These are phyloP conservation scores for Troides oblongomaculatus DNA, from an alignment of 2,888 invertebrate genomes.

Conservation along the genomic window DNA sequence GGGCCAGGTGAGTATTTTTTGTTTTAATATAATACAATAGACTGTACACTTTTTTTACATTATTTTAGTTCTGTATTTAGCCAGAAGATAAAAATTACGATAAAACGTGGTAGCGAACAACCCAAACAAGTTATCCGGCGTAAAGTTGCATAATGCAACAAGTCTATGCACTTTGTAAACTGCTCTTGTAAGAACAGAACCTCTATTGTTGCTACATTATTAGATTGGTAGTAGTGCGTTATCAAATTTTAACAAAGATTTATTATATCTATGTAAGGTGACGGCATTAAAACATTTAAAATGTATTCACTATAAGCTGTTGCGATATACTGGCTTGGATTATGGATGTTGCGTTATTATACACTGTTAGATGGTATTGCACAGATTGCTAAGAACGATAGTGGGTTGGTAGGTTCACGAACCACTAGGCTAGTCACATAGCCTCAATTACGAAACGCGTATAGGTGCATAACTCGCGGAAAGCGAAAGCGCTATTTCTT, in stretches of 20 bases:
- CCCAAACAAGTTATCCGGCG: conserved; percentile 40
- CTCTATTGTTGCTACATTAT: background rate
- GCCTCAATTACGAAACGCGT: conserved; percentile 75
- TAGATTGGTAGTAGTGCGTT: background rate
- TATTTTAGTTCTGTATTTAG: no score
- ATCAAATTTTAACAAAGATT: background rate
- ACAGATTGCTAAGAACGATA: conserved; percentile 36
- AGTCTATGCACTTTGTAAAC: conserved; percentile 2
- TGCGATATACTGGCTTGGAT: conserved; percentile 14
- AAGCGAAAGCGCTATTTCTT: conserved; percentile 78
- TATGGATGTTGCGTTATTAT: conserved; percentile 26
- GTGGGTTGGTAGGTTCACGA: conserved; percentile 52
- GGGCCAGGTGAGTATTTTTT: conserved; percentile 69
- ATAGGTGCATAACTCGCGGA: conserved; percentile 69
- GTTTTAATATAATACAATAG: background rate
- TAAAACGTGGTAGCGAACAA: background rate
- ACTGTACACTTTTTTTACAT: no score
- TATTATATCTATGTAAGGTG: background rate
- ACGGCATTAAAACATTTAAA: background rate
- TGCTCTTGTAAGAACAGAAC: conserved; percentile 9
- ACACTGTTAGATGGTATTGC: conserved; percentile 31
- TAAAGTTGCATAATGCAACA: conserved; percentile 52
- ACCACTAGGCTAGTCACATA: conserved; percentile 62
- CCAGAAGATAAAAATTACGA: no score
- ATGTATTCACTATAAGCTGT: conserved; percentile 1